Conservation (phyloP, 2,888 invertebrate genomes). For the Liodrosophila aerea region DNA sequence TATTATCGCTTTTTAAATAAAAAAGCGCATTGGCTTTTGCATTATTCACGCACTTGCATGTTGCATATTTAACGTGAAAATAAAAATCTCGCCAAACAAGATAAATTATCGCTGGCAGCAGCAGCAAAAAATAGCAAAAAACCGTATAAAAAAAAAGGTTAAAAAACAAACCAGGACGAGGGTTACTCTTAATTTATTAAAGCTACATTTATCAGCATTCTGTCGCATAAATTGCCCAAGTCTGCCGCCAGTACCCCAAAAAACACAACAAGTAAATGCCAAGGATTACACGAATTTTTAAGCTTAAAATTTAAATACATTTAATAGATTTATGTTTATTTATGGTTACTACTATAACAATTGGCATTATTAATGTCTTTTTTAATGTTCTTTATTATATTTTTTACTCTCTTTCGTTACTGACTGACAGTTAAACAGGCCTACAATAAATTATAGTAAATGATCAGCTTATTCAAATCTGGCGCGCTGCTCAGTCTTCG, state of each 20-base stretch:
- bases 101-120: constrained; percentile 67
- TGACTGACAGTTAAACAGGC: too few relatives aligned
- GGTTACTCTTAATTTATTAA: constrained; percentile 75
- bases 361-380: too few relatives aligned
- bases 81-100: constrained; percentile 77
- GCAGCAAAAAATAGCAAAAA: constrained; percentile 24
- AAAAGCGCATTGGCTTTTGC: constrained; percentile 63
- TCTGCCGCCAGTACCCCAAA: constrained; percentile 1
- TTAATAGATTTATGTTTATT: too few relatives aligned
- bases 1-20: constrained; percentile 74
- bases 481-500: too few relatives aligned
- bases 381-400: too few relatives aligned
- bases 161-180: constrained; percentile 31
- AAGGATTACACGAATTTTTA: too few relatives aligned
- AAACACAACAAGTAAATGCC: constrained; percentile 16
- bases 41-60: constrained; percentile 72
- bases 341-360: too few relatives aligned
- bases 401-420: too few relatives aligned
- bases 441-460: too few relatives aligned
- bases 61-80: constrained; percentile 70
- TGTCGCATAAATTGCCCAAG: constrained; percentile 64
- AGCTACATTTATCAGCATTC: constrained; percentile 69
- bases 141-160: constrained; percentile 29
- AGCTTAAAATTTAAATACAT: too few relatives aligned
- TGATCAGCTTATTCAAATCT: too few relatives aligned